phyloP scores from a whole-genome alignment of 1,140 invertebrate genomes.

The Drosophila pseudoananassae region DNA sequence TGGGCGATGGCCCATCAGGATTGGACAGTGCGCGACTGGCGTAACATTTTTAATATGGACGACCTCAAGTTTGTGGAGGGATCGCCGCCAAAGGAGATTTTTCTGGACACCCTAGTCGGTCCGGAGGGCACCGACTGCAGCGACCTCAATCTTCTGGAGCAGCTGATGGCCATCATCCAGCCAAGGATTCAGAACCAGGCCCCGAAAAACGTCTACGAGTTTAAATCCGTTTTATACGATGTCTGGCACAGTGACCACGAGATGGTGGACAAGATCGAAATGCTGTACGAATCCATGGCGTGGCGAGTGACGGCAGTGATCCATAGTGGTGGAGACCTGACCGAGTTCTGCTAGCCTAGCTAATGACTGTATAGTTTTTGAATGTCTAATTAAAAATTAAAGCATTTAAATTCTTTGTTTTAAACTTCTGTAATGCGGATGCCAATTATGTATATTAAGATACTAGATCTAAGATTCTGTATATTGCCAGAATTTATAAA shows the following conservation, averaged over 20 bases:
- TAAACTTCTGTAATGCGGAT: constrained; percentile 1
- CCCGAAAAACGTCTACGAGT: constrained; percentile 57
- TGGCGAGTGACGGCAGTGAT: constrained; percentile 56
- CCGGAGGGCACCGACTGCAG: constrained; percentile 40
- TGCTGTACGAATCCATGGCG: constrained; percentile 62
- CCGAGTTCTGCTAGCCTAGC: constrained; percentile 25
- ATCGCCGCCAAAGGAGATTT: constrained; percentile 50
- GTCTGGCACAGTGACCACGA: constrained; percentile 69
- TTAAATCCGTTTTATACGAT: constrained; percentile 52
- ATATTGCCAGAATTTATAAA: no score
- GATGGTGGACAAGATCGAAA: constrained; percentile 55
- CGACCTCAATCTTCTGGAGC: constrained; percentile 63
- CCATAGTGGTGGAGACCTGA: constrained; percentile 47
- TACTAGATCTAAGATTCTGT: background rate
- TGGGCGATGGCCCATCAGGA: constrained; percentile 63
- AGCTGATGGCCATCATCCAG: constrained; percentile 60
- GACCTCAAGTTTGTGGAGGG: constrained; percentile 42
- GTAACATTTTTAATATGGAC: constrained; percentile 72
- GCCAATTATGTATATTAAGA: background rate
- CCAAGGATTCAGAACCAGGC: constrained; percentile 51
- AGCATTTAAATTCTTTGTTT: constrained; percentile 3
- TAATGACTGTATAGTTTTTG: background rate
- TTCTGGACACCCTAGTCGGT: constrained; percentile 55
- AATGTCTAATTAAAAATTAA: constrained; percentile 11
- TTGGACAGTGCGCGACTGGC: constrained; percentile 65